Evolutionary conservation across 2,113 vertebrate genomes (phyloP), one percentile per base, ranked within the genome.

Genomic region (Synchiropus splendidus): DNA sequence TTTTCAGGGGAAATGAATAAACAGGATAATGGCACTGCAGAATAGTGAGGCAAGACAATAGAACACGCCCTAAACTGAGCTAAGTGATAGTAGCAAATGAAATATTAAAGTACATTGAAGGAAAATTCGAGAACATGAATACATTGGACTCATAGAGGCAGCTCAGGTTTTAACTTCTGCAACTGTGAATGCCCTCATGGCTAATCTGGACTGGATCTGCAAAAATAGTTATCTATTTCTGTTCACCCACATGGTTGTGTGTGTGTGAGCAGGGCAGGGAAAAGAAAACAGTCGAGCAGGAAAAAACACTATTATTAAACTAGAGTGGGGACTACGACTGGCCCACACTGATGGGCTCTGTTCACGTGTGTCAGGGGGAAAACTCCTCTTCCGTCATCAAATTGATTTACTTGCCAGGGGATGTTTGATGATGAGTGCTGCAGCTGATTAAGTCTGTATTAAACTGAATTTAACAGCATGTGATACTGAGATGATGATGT

Each of bases 221-320:
- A 77, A 76, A 83, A 82, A 80, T 78, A 83, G 66, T 72, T 64
- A 66, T 83, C 67, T 78, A 73, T 80, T 79, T 75, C 51, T 70
- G 72, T 54, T 43, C 54, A 41, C 36, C 14, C 17, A 34, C 59
- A 30, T 15, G 33, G 46, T 36, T 46, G 16, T 36, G 33, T 21
- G 39, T 37, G 31, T 30, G 30, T 32, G 34, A 6, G 13, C 36
- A 35, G 30, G 18, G 48, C 21, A 36, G 31, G 4, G 3, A 58
- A 36, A 48, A 64, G 33, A 61, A 60, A 69, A 62, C 32, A 58
- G 42, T 39, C 47, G 39, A 42, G 39, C 39, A 42, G 61, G 39
- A 46, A 51, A 55, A 63, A 54, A 42, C 41, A 50, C 35, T 52
- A 36, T 60, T 61, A 50, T 61, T 61, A 56, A 43, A 40, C 44